These are phyloP conservation scores for Penaeus vannamei DNA, from an alignment of 1,140 invertebrate species.

Conservation along the genomic window DNA sequence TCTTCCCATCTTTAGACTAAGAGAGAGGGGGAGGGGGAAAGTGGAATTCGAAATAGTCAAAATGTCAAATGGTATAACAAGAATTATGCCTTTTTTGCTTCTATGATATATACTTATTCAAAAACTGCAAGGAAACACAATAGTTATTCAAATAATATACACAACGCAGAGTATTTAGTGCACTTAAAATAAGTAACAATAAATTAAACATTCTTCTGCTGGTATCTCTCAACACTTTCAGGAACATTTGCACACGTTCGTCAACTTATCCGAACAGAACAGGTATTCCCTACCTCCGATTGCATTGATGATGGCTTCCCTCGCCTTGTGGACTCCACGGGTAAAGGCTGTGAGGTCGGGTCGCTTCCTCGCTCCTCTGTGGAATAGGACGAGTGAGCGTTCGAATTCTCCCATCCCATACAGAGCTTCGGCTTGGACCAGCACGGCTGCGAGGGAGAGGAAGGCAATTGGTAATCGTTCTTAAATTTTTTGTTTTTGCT, in stretches of 20 bases:
- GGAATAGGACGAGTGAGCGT: constrained; percentile 91
- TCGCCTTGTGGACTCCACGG: constrained; percentile 92
- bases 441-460: constrained; percentile 78
- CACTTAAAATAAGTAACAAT: no score
- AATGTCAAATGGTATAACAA: background rate
- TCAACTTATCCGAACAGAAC: no score
- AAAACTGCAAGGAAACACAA: no score
- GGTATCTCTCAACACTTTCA: no score
- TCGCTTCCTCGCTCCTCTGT: constrained; percentile 86
- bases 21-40: constrained; percentile 18
- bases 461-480: background rate
- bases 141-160: no score
- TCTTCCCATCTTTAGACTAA: background rate
- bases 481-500: background rate
- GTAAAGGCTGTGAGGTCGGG: constrained; percentile 90
- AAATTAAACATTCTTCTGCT: no score
- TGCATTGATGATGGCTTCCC: constrained; percentile 94
- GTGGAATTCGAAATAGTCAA: background rate
- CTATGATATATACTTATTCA: no score
- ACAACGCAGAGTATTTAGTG: no score
- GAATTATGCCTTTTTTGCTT: no score
- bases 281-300: constrained; percentile 78
- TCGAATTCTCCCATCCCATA: constrained; percentile 95
- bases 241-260: no score
- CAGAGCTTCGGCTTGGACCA: constrained; percentile 92